Evolutionary conservation across 1,140 invertebrate species (phyloP).

Genomic region (Apis laboriosa): DNA sequence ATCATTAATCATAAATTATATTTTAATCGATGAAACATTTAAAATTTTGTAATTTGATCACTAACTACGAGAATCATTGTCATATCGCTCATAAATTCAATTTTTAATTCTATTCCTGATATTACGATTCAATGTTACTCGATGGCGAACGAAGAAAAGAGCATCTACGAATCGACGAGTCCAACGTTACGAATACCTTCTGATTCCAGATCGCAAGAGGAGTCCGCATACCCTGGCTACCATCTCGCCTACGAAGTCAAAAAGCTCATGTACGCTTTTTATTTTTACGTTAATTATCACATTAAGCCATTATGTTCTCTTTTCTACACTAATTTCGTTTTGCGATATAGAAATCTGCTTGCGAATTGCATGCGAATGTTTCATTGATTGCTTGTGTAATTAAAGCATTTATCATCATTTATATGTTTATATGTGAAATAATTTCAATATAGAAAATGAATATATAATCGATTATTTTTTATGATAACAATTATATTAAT

Average conservation of each 20-base stretch:
- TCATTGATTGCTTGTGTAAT: not conserved
- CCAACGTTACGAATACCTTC: slow-evolving; percentile 60
- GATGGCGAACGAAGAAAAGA: slow-evolving; percentile 12
- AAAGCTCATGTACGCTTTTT: slow-evolving; percentile 98
- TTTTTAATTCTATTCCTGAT: not conserved
- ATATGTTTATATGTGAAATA: not conserved
- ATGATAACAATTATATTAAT: no score
- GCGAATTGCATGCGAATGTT: slow-evolving; percentile 40
- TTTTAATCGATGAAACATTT: no score
- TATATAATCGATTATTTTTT: not conserved
- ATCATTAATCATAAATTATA: no score
- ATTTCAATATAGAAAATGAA: not conserved
- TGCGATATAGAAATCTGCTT: not conserved
- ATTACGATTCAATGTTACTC: not conserved
- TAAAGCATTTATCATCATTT: not conserved
- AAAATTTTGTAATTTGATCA: not conserved
- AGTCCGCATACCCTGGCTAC: slow-evolving; percentile 96
- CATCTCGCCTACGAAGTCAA: slow-evolving; percentile 99
- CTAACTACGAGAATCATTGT: not conserved
- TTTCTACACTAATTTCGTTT: not conserved
- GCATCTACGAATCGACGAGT: slow-evolving; percentile 20
- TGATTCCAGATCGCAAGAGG: slow-evolving; percentile 91
- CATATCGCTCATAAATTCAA: not conserved
- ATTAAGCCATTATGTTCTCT: slow-evolving; percentile 46
- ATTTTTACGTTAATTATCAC: slow-evolving; percentile 75